Evolutionary conservation across 2,888 invertebrate genomes (phyloP), one percentile per base, ranked within the genome.

Genomic region (Anagyrus pseudococci): DNA sequence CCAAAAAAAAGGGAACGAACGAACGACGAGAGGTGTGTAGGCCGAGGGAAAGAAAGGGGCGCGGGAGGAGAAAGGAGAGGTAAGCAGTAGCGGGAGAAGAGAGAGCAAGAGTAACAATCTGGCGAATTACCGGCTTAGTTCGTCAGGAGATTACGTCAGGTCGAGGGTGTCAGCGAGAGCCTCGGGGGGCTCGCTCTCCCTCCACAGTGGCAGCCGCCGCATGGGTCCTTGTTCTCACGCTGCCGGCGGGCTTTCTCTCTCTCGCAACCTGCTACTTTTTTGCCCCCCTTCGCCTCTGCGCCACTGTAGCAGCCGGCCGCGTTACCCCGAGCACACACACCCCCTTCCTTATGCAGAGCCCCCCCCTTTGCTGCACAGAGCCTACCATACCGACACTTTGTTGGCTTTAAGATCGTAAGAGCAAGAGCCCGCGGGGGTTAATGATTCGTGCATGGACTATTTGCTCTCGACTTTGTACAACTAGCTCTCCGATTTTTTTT

Each of bases 61-160:
- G 49, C 40, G 57, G 48, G 50, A 46, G 37, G n/a, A 48, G 22
- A 41, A 54, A 33, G 52, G 44, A 29, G 50, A 46, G 29, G 47
- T 40, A 29, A 47, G 41, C 54, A 43, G 20, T 29, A 41, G 19
- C 52, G 19, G 47, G 47, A 22, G 44, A 40, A 22, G 44, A 41
- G 46, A 29, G 19, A 33, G 50, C 58, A 58, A 56, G 49, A 57
- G 66, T 17, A 66, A 58, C 63, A 67, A 67, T 77, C 77, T 75
- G 72, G 65, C 75, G 76, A 79, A 81, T 81, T 80, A 80, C 74
- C 76, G 77, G 80, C 79, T 81, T 78, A 80, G 73, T 72, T 73
- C 76, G 79, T 80, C 78, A 77, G 75, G 76, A 80, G 79, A 79
- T 81, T 80, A 79, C 73, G 78, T 75, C 77, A 76, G 78, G 77